These are phyloP conservation scores for Actinemys pallida DNA, from an alignment of 2,113 vertebrate genomes.

Conservation along the genomic window DNA sequence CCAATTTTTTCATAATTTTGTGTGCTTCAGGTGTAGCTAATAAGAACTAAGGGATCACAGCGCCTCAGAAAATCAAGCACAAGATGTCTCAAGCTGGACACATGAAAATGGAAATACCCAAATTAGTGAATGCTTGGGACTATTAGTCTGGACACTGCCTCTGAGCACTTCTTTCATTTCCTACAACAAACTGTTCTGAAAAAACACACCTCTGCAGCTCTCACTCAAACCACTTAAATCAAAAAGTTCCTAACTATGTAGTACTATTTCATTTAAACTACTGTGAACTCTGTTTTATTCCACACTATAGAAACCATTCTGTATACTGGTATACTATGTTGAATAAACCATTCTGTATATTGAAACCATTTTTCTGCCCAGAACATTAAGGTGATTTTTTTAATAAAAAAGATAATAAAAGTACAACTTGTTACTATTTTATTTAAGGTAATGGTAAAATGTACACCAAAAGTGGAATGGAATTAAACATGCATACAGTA, in stretches of 20 bases:
- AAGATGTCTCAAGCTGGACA: constrained; percentile 1
- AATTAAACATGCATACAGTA: not conserved
- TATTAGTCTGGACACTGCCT: not conserved
- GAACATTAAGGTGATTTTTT: not conserved
- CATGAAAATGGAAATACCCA: not conserved
- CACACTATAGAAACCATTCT: not conserved
- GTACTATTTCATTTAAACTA: not conserved
- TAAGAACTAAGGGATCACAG: constrained; percentile 10
- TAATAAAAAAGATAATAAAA: not conserved
- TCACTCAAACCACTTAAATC: not conserved
- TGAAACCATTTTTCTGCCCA: not conserved
- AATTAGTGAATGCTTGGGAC: not conserved
- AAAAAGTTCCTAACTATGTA: not conserved
- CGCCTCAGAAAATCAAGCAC: constrained; percentile 3
- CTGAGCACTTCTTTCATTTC: constrained; percentile 7
- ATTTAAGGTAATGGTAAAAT: not conserved
- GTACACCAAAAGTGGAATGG: not conserved
- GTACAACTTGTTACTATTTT: not conserved
- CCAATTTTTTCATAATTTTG: not conserved
- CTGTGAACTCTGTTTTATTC: not conserved
- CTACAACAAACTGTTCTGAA: not conserved
- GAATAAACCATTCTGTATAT: not conserved
- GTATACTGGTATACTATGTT: too few relatives aligned
- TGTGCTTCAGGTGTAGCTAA: constrained; percentile 12
- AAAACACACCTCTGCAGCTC: not conserved